Conservation (phyloP, 1,140 invertebrate species). For the Drosophila lini region DNA sequence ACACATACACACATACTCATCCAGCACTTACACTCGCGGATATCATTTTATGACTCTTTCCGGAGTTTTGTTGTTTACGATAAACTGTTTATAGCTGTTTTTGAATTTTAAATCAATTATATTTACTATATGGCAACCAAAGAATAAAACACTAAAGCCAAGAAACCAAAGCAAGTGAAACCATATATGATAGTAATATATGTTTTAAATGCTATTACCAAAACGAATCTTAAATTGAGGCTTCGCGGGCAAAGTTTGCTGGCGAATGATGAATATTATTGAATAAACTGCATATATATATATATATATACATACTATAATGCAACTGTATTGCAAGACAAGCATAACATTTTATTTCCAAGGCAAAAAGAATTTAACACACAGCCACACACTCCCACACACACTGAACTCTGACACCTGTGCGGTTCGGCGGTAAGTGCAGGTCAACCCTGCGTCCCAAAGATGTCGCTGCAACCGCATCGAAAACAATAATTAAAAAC, state of each 20-base stretch:
- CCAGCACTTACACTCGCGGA: constrained; percentile 39
- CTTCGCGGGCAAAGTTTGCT: constrained; percentile 25
- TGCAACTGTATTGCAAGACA: constrained; percentile 72
- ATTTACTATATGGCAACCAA: constrained; percentile 69
- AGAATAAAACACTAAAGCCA: constrained; percentile 33
- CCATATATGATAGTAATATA: constrained; percentile 67
- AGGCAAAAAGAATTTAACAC: constrained; percentile 56
- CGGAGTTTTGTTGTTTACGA: constrained; percentile 63
- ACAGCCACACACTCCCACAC: constrained; percentile 16
- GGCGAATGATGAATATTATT: constrained; percentile 65
- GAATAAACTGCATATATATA: constrained; percentile 66
- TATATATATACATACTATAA: constrained; percentile 50
- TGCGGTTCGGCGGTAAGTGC: constrained; percentile 39
- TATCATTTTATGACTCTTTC: constrained; percentile 74
- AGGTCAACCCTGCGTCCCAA: constrained; percentile 1
- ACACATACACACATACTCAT: constrained; percentile 8
- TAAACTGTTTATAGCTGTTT: constrained; percentile 82
- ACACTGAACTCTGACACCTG: constrained; percentile 22
- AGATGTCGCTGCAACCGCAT: constrained; percentile 10
- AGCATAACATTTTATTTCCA: constrained; percentile 73
- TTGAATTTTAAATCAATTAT: constrained; percentile 82
- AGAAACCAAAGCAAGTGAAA: constrained; percentile 37
- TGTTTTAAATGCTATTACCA: constrained; percentile 77
- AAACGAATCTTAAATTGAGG: constrained; percentile 57
- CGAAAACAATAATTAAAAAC: constrained; percentile 16